Percentiles rank a stretch among this genome's conserved stretches.
These are phyloP conservation scores for Carettochelys insculpta DNA, from an alignment of 2,113 vertebrate species.

Conservation along the genomic window DNA sequence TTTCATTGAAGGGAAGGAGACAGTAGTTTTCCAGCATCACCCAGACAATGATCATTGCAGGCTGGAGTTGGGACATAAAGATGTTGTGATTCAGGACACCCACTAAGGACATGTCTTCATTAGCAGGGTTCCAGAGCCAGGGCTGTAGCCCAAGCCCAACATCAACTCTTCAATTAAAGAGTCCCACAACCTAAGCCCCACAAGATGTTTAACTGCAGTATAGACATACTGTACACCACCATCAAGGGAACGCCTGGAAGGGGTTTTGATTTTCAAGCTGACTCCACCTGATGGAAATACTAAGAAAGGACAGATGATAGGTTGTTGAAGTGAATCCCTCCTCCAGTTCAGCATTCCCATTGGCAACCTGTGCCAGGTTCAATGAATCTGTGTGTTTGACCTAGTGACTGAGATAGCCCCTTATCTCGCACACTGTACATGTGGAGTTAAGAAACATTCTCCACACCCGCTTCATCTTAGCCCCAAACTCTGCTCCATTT, in stretches of 20 bases:
- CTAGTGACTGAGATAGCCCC: background rate
- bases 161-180: background rate
- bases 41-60: background rate
- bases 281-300: background rate
- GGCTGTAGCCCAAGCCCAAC: background rate
- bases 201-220: background rate
- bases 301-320: background rate
- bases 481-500: background rate
- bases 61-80: background rate
- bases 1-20: background rate
- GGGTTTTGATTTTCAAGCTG: background rate
- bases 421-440: background rate
- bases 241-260: background rate
- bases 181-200: background rate
- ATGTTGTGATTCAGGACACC: background rate
- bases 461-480: background rate
- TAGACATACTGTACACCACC: rapidly evolving
- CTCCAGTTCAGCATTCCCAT: background rate
- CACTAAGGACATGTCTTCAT: background rate
- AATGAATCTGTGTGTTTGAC: background rate
- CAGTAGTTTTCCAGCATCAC: background rate
- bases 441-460: background rate
- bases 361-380: background rate
- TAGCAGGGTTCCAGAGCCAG: background rate
- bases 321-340: background rate